Evolutionary conservation across 92 coral and sea anemone genomes (phyloP), one percentile per base, ranked within the genome.

Genomic region (Phenganax marumi): DNA sequence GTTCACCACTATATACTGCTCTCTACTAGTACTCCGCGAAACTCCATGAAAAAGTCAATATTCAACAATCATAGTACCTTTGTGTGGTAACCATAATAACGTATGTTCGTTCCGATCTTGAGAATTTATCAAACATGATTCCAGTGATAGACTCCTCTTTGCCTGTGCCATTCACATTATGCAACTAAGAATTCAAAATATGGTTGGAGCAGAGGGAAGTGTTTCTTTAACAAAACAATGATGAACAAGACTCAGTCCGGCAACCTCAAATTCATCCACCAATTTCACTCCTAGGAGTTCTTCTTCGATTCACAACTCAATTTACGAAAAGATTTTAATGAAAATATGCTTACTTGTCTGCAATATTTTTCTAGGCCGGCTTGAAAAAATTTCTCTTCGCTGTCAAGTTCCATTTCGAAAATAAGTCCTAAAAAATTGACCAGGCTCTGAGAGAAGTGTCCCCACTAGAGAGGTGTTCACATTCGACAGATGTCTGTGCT

Each of bases 61-160:
- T 33, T 33, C 43, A 33, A 5, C 43, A 33, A 33, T 33, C 43
- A 33, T 33, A 5, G 12, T 75, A 90, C 97, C 93, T 92, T 24
- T 90, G 84, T 10, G 98, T 91, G 33, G 97, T 89, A n/a, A 92
- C 97, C 98, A 95, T 92, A 65, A 95, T 80, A 25, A 95, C 82
- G 78, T 90, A 95, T 50, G 86, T 90, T 70, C 91, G 84, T 50
- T 95, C 98, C 43, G 93, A 87, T 55, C 91, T 90, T n/a, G 97
- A 94, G 50, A 95, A 92, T 70, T 89, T 95, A 75, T 95, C 98
- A 92, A 95, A 95, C 90, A 92, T 88, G 21, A 95, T 90, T 47
- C 98, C 98, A 82, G 90, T 90, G 21, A 92, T 86, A 12, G 96
- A 83, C 64, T 95, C 98, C 51, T 91, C 92, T 24, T 66, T 78